Conservation (phyloP, 2,888 invertebrate species). For the Carterocephalus palaemon region DNA sequence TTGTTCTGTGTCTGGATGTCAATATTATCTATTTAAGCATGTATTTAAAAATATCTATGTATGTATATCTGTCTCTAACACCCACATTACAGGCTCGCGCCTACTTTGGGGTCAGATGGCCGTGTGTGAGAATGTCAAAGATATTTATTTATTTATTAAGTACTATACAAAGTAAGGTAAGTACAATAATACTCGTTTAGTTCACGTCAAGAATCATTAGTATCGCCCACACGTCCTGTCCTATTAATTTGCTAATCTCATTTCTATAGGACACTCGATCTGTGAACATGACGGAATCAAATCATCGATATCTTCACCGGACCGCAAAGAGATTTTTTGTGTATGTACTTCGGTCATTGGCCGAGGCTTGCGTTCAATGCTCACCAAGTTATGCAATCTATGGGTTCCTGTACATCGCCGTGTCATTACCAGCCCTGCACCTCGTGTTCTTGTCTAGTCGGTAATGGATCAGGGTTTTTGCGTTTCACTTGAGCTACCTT, state of each 20-base stretch:
- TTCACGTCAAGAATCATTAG: too few species aligned
- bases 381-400: constrained; percentile 20
- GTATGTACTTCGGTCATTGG: constrained; percentile 19
- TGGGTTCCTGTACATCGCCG: constrained; percentile 13
- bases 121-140: too few species aligned
- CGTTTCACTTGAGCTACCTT: constrained; percentile 3
- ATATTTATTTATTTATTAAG: too few species aligned
- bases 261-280: constrained; percentile 1
- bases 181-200: too few species aligned
- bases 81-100: too few species aligned
- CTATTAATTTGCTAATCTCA: not conserved
- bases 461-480: constrained; percentile 19
- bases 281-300: not conserved
- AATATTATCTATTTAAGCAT: too few species aligned
- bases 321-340: constrained; percentile 18
- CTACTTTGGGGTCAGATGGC: too few species aligned
- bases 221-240: too few species aligned
- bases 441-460: not conserved
- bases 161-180: too few species aligned
- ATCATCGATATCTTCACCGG: constrained; percentile 8
- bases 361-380: constrained; percentile 24
- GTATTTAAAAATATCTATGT: too few species aligned
- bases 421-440: not conserved
- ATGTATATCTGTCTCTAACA: too few species aligned
- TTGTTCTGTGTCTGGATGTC: too few species aligned